Evolutionary conservation across 2,888 invertebrate species (phyloP), one percentile per base, ranked within the genome.

Genomic region (Tenthredo scrophulariae): DNA sequence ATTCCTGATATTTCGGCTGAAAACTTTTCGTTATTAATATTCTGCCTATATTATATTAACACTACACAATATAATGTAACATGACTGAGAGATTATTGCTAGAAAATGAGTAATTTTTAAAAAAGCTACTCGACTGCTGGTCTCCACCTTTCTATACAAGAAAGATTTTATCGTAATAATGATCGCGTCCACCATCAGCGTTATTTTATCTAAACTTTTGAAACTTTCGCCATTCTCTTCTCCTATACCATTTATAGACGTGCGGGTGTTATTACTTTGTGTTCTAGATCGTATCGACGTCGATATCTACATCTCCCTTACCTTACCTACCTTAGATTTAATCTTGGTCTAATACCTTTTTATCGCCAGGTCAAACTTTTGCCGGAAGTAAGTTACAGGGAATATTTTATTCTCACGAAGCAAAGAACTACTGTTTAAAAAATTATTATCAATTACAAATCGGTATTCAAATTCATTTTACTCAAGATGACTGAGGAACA

Each of bases 171-270:
- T 67, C 33, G 18, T 33, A 67, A 67, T 67, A 33, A 67, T 67
- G 67, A 67, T 67, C 33, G 67, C 29, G 67, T 33, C 26, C 67
- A 67, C 33, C 67, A 67, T 67, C 67, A 67, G 67, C 67, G 33
- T 33, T 67, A 67, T 67, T 33, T 67, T 67, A 67, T 67, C 67
- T 67, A 15, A 33, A 33, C 67, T 67, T 67, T 33, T 67, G 67
- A 33, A 67, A 67, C 29, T 29, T 67, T 67, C 67, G 67, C 67
- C 67, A 67, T 67, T 67, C 67, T 33, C 67, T 67, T 13, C 10
- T 62, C 9, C 26, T 26, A 26, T 22, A 62, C 26, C 26, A 62
- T 62, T 67, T 67, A 67, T 18, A 33, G 33, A 29, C 33, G 67
- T 33, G 18, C 29, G 29, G 29, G 33, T 67, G 67, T 29, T 67